Base-by-base conservation (phyloP, 1,140 invertebrate species). In the Carposina sasakii region DNA sequence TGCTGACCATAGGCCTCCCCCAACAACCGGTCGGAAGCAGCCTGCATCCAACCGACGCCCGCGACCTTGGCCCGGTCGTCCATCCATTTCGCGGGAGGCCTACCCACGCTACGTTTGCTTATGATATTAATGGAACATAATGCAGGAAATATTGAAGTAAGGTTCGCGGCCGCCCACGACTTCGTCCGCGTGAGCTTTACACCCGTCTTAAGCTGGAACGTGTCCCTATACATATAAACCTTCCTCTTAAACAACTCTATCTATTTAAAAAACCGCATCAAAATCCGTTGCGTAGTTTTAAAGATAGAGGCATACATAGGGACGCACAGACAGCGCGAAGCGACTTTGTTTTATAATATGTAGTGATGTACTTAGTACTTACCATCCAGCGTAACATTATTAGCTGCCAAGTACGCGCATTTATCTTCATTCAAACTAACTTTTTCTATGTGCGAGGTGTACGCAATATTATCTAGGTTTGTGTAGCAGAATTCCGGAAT, bases 401-500 rank as follows among this genome's bases (percentile, higher is more conserved):
- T 45, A 2, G 68, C 20, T 5, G 42, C 24, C 0, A 85, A 63
- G 34, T 74, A 68, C 0, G 60, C 51, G 42, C 81, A 82, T 8
- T 61, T 46, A 24, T 76, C 69, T 36, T 55, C 33, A 8, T 50
- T 49, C 1, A 54, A n/a, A 2, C 60, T 65, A 10, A 64, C 48
- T 9, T 76, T 57, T 34, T 36, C 58, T 26, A 77, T 39, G 6
- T 44, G 20, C 4, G 76, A 54, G 0, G 47, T 58, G 22, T 82
- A 83, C 16, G 61, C 42, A 33, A 84, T 59, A 2, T 42, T 64
- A 0, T 67, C 54, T 0, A 67, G 66, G 22, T 60, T 52, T n/a
- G 58, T 69, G 57, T 81, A 77, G 47, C 83, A 87, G 53, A 81
- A 85, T 22, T 81, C 44, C 0, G 82, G 77, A 43, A 85, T 62